Evolutionary conservation across 2,888 invertebrate genomes (phyloP).

Genomic region (Crossocerus cetratus): DNA sequence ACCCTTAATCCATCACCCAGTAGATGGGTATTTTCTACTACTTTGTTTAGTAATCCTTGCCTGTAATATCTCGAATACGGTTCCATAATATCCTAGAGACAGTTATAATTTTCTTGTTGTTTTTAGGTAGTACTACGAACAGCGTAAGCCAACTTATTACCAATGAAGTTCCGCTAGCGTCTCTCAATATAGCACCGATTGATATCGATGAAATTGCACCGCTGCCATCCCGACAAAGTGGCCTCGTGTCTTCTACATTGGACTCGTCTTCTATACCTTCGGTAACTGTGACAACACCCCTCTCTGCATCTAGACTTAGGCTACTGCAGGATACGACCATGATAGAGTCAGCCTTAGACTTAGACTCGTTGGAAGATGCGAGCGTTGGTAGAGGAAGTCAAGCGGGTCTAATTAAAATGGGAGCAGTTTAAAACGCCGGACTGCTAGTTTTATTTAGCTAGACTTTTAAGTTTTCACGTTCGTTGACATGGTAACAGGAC

Average conservation of each 20-base stretch:
- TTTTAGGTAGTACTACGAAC: conserved; percentile 82
- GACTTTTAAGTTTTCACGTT: conserved; percentile 36
- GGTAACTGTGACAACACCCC: conserved; percentile 71
- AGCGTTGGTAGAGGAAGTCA: conserved; percentile 84
- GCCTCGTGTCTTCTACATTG: conserved; percentile 62
- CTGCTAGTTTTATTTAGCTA: conserved; percentile 36
- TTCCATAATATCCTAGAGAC: background rate
- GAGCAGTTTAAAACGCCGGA: conserved; percentile 73
- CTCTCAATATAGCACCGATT: conserved; percentile 76
- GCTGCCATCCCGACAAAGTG: conserved; percentile 74
- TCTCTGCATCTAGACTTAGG: conserved; percentile 84
- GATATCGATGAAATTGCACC: conserved; percentile 76
- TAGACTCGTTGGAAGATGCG: conserved; percentile 90
- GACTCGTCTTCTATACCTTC: conserved; percentile 67
- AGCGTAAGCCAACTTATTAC: conserved; percentile 83
- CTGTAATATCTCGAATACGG: no score
- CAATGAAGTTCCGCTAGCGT: conserved; percentile 82
- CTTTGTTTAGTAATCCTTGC: background rate
- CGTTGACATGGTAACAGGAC: conserved; percentile 19
- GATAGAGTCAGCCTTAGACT: conserved; percentile 93
- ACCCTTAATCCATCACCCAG: no score
- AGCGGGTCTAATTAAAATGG: conserved; percentile 82
- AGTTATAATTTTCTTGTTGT: conserved; percentile 50
- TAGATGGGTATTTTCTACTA: no score
- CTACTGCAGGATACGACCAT: conserved; percentile 92